These are phyloP conservation scores for Gephyroberyx darwinii DNA, from an alignment of 2,797 vertebrate species.

Conservation along the genomic window DNA sequence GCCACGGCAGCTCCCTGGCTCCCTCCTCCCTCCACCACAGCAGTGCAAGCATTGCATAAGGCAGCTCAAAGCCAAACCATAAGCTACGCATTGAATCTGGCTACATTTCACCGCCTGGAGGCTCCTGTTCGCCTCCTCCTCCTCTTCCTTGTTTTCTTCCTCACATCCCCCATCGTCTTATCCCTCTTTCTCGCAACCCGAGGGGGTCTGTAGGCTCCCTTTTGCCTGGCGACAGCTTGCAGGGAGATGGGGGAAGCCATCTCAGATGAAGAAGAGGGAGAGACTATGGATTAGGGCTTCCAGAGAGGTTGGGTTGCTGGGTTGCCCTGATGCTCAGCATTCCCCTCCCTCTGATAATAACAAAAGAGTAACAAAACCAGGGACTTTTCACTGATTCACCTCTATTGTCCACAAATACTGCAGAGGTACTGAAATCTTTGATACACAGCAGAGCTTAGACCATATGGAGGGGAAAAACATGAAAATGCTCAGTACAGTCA, in stretches of 20 bases:
- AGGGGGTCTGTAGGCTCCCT: conserved; percentile 49
- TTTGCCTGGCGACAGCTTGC: conserved; percentile 71
- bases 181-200: conserved; percentile 51
- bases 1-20: conserved; percentile 45
- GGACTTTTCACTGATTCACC: conserved; percentile 14
- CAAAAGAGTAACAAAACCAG: conserved; percentile 17
- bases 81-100: conserved; percentile 54
- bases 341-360: conserved; percentile 1
- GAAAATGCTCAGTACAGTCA: too few relatives aligned
- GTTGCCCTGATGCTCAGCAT: conserved; percentile 13
- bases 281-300: conserved; percentile 53
- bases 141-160: conserved; percentile 44
- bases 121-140: conserved; percentile 48
- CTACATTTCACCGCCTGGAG: conserved; percentile 57
- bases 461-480: not conserved
- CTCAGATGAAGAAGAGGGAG: conserved; percentile 51
- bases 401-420: not conserved
- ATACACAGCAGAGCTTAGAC: not conserved
- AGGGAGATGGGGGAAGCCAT: conserved; percentile 54
- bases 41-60: conserved; percentile 49
- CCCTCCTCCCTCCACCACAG: conserved; percentile 19
- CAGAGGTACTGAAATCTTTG: not conserved
- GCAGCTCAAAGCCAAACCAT: conserved; percentile 55
- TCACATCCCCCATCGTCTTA: conserved; percentile 39
- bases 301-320: conserved; percentile 42